These are phyloP conservation scores for Aleiodes leptofemur DNA, from an alignment of 2,888 invertebrate genomes.

Conservation along the genomic window DNA sequence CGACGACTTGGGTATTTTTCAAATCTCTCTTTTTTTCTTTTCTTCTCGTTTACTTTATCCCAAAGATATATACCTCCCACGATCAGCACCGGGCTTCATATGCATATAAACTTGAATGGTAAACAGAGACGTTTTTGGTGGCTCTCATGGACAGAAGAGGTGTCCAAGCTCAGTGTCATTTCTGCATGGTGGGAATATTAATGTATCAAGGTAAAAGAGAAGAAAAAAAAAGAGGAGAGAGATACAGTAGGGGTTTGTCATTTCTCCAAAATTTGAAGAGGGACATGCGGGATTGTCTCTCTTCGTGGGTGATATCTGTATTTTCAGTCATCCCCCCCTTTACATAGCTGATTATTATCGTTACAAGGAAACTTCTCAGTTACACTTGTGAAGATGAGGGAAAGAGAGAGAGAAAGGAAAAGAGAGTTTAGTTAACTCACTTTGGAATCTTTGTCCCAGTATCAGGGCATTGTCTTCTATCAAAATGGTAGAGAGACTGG, in stretches of 20 bases:
- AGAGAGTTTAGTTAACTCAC: conserved; percentile 36
- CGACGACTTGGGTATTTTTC: conserved; percentile 36
- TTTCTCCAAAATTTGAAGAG: conserved; percentile 33
- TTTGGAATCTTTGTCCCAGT: conserved; percentile 40
- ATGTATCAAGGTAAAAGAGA: conserved; percentile 56
- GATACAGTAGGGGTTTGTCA: conserved; percentile 40
- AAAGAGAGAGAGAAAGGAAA: too few relatives aligned
- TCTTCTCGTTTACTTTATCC: background rate
- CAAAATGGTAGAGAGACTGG: conserved; percentile 27
- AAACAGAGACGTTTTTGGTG: conserved; percentile 22
- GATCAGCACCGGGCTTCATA: conserved; percentile 5
- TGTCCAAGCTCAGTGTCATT: conserved; percentile 53
- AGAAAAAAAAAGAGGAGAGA: conserved; percentile 35
- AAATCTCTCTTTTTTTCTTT: conserved; percentile 10
- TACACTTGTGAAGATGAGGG: conserved; percentile 50
- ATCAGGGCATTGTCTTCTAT: conserved; percentile 44
- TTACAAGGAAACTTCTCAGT: conserved; percentile 62
- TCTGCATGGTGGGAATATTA: conserved; percentile 67
- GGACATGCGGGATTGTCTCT: conserved; percentile 58
- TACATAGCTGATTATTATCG: conserved; percentile 65
- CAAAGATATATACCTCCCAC: conserved; percentile 36
- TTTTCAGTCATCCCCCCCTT: conserved; percentile 62
- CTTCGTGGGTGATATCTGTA: conserved; percentile 70
- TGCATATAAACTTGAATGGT: background rate
- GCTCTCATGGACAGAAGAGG: conserved; percentile 27